Percentiles rank a stretch among this genome's conserved stretches.
Evolutionary conservation across 2,797 vertebrate genomes (phyloP).

Genomic region (Fratercula arctica): DNA sequence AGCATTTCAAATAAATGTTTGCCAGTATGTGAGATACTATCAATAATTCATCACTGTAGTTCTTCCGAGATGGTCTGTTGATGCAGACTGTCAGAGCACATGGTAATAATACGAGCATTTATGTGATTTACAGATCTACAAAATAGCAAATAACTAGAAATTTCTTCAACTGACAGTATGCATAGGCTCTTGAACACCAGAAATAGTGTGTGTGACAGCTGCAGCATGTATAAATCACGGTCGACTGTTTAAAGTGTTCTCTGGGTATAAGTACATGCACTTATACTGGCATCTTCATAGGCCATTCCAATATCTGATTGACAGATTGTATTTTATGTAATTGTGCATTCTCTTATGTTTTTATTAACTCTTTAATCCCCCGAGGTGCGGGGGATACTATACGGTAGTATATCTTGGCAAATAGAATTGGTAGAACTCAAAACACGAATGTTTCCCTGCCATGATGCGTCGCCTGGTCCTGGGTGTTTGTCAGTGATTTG

Average conservation of each 20-base stretch:
- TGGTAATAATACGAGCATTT: constrained; percentile 67
- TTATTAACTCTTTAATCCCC: constrained; percentile 40
- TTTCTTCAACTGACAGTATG: constrained; percentile 53
- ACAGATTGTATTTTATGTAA: constrained; percentile 33
- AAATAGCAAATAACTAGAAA: constrained; percentile 67
- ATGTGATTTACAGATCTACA: constrained; percentile 67
- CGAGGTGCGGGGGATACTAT: neutral
- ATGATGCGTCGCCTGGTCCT: fast-evolving
- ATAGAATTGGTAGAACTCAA: neutral
- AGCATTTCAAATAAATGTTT: constrained; percentile 65
- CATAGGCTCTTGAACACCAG: constrained; percentile 28
- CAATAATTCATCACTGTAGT: constrained; percentile 62
- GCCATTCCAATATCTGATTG: constrained; percentile 42
- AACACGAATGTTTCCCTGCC: neutral
- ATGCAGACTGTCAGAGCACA: constrained; percentile 61
- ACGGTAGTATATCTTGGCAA: neutral
- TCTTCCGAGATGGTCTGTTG: constrained; percentile 65
- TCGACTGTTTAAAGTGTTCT: constrained; percentile 36
- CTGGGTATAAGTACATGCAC: constrained; percentile 34
- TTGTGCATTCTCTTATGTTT: neutral
- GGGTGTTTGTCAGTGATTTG: neutral
- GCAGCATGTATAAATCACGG: constrained; percentile 41
- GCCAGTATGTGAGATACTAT: constrained; percentile 44
- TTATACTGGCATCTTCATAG: constrained; percentile 42
- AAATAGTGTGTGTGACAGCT: constrained; percentile 28